Conservation (phyloP, 2,888 invertebrate genomes). For the Epinotia brunnichana region DNA sequence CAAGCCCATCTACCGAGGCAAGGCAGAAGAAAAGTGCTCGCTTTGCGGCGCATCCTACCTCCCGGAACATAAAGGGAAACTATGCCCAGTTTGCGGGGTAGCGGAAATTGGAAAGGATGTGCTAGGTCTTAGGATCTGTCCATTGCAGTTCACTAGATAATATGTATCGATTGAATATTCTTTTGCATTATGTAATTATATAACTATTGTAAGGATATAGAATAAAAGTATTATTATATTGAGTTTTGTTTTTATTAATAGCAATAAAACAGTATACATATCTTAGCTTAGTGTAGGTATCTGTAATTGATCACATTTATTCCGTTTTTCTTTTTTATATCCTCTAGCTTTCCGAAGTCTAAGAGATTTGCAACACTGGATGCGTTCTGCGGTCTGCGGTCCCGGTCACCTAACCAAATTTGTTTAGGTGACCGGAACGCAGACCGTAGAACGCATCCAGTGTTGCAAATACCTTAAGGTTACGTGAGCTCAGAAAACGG, state of each 20-base stretch:
- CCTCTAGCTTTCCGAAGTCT: no score
- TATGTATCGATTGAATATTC: constrained; percentile 36
- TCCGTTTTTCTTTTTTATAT: no score
- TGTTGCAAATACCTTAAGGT: no score
- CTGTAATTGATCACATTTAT: background rate
- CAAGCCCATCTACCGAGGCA: constrained; percentile 97
- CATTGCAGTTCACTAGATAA: constrained; percentile 79
- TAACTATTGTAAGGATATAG: constrained; percentile 51
- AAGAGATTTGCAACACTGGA: no score
- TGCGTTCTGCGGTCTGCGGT: no score
- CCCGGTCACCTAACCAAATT: no score
- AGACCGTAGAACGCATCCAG: no score
- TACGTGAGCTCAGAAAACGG: no score
- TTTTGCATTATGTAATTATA: constrained; percentile 50
- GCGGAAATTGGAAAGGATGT: constrained; percentile 96
- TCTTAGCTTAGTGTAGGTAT: constrained; percentile 37
- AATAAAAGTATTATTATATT: constrained; percentile 56
- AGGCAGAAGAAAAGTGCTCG: constrained; percentile 96
- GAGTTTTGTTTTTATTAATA: constrained; percentile 49
- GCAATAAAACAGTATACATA: constrained; percentile 27
- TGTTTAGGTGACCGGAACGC: no score
- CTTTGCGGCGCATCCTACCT: constrained; percentile 94
- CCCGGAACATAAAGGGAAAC: constrained; percentile 92
- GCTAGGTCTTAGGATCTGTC: constrained; percentile 93
- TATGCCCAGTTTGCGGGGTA: constrained; percentile 94